Conservation (phyloP, 2,888 invertebrate genomes). For the Lysandra coridon region DNA sequence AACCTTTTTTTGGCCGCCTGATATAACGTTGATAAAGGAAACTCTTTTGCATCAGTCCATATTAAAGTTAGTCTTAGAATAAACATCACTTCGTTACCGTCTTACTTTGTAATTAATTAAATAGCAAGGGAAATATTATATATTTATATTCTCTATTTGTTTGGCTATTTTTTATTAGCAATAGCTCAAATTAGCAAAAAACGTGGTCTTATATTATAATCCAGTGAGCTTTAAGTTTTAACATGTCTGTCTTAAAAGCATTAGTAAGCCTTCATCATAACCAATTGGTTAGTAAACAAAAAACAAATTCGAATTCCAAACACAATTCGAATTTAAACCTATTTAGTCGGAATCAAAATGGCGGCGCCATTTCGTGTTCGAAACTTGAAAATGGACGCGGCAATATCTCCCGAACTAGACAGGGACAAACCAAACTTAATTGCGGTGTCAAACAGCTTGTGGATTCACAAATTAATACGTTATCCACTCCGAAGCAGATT, state of each 20-base stretch:
- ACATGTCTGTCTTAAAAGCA: too few species aligned
- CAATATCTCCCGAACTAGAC: conserved; percentile 4
- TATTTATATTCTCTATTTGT: too few species aligned
- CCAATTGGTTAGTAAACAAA: background rate
- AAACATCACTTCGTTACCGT: too few species aligned
- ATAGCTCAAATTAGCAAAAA: background rate
- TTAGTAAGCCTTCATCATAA: background rate
- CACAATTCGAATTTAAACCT: background rate
- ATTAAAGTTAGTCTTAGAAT: too few species aligned
- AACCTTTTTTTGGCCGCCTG: background rate
- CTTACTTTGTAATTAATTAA: too few species aligned
- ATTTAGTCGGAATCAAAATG: conserved; percentile 18
- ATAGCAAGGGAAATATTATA: too few species aligned
- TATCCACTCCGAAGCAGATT: conserved; percentile 38
- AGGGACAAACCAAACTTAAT: conserved; percentile 31
- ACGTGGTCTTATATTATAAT: background rate
- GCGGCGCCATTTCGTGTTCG: conserved; percentile 14
- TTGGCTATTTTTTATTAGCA: background rate
- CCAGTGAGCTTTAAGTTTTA: background rate
- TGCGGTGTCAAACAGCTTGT: conserved; percentile 36
- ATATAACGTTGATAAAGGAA: background rate
- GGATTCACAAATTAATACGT: conserved; percentile 40
- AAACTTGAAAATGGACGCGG: conserved; percentile 8
- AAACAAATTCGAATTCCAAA: background rate
- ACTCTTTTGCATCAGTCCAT: background rate